Base-by-base conservation (phyloP, 2,888 invertebrate species). In the Drosophila yooni region DNA sequence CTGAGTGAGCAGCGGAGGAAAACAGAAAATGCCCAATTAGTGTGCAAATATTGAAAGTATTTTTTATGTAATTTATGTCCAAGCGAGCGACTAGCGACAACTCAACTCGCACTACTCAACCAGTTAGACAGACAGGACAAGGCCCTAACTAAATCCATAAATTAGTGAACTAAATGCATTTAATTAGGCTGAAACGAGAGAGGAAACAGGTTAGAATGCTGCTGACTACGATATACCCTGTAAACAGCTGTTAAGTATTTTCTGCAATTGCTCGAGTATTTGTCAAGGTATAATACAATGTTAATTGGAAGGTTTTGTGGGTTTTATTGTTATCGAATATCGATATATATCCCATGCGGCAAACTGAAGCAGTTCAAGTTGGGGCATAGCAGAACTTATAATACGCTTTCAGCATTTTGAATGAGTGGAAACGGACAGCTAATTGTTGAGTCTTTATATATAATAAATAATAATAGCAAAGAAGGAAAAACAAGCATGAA, bases 11-110 rank as follows among this genome's bases (percentile, higher is more conserved):
- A 18, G 8, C 18, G 10, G 66, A 25, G 31, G 53, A 18, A 38
- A n/a, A 11, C 21, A 27, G 36, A 56, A 79, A 87, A 68, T 71
- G 81, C 79, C 86, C 86, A 86, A 86, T 86, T 86, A 86, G 86
- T 82, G 89, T 76, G 88, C 83, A 89, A 89, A 89, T 84, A 86
- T 87, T 89, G 83, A 87, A 74, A 87, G 84, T 79, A 74, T 71
- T 78, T 73, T 46, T 25, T 46, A 15, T 78, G 65, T 76, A 77
- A 73, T 80, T 80, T 74, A 65, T 65, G 68, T 52, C 34, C 59
- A 54, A 25, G 56, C 61, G 33, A 33, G 40, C 70, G 46, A 57
- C 1, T n/a, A 36, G 52, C 51, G 33, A 50, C 52, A 33, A 57
- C 68, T 50, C 11, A 56, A 67, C 25, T 34, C 33, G 15, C 25